Evolutionary conservation across 2,888 invertebrate genomes (phyloP).

Genomic region (Marronus borbonicus): DNA sequence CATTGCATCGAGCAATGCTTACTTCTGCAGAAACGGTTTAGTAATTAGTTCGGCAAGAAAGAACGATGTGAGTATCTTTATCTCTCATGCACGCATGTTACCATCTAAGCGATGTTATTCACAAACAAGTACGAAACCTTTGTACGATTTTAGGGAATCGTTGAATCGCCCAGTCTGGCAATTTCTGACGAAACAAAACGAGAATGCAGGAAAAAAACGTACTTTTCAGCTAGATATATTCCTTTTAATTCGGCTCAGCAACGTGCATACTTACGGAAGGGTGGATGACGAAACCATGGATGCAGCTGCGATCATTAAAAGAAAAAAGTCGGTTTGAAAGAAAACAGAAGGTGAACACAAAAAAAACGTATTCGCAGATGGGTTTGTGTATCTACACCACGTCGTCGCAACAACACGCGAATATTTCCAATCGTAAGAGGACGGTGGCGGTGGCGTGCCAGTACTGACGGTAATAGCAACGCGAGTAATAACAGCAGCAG

Average conservation of each 20-base stretch:
- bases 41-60: too few relatives aligned
- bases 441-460: not conserved
- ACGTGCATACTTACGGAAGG: not conserved
- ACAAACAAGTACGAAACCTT: too few relatives aligned
- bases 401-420: not conserved
- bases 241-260: slow-evolving; percentile 6
- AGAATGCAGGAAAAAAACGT: not conserved
- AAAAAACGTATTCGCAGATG: slow-evolving; percentile 21
- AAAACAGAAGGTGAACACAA: slow-evolving; percentile 14
- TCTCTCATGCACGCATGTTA: too few relatives aligned
- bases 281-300: not conserved
- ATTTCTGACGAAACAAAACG: not conserved
- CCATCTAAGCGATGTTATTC: not conserved
- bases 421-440: slow-evolving; percentile 2
- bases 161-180: not conserved
- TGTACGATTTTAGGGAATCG: not conserved
- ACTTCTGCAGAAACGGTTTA: too few relatives aligned
- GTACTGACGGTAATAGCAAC: slow-evolving; percentile 2
- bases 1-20: too few relatives aligned
- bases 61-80: too few relatives aligned
- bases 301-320: slow-evolving; percentile 2
- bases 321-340: slow-evolving; percentile 22
- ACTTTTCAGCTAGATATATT: slow-evolving; percentile 21
- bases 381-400: slow-evolving; percentile 12
- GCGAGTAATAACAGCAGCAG: slow-evolving; percentile 2